Base-by-base conservation (phyloP, 1,140 invertebrate species). In the Drosophila erecta region DNA sequence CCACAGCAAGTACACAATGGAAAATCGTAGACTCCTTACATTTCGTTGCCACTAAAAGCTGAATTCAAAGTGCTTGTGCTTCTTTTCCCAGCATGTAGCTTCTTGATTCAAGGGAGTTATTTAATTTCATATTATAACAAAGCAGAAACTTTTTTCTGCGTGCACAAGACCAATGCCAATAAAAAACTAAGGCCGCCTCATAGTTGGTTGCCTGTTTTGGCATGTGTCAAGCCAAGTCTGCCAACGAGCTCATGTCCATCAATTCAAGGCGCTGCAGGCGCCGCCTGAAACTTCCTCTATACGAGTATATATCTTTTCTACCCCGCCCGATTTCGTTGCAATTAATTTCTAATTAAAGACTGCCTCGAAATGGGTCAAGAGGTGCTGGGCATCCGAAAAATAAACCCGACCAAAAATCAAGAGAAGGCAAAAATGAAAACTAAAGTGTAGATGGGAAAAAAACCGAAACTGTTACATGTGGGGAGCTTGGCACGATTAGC, bases 291-390 rank as follows among this genome's bases (percentile, higher is more conserved):
- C 50, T 70, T 14, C 38, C 33, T 46, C 57, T 17, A n/a, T 24
- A 24, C 24, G 17, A 17, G 17, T 4, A 0, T 11, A 27, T 33
- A 15, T 40, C 20, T 38, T 33, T n/a, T 50, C 15, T n/a, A 49
- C 43, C 44, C 47, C 55, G 41, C 35, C 59, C 35, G 40, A 67
- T 55, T 56, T 71, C 83, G 75, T 71, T 79, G 79, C 84, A 89
- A 89, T 89, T 89, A 89, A 89, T 89, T 89, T 89, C 84, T 89
- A 89, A 89, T 89, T 89, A 89, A 89, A 89, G 85, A 89, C 84
- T 66, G 79, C 79, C 76, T 38, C 60, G 79, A 89, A 76, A 89
- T 87, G 84, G 83, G 83, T 87, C 83, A 87, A 87, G 72, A 64
- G 83, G 61, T 55, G 80, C 47, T 49, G 37, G 37, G 37, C 38